phyloP scores from a whole-genome alignment of 2,113 vertebrate species.

The Marmota flaviventris region DNA sequence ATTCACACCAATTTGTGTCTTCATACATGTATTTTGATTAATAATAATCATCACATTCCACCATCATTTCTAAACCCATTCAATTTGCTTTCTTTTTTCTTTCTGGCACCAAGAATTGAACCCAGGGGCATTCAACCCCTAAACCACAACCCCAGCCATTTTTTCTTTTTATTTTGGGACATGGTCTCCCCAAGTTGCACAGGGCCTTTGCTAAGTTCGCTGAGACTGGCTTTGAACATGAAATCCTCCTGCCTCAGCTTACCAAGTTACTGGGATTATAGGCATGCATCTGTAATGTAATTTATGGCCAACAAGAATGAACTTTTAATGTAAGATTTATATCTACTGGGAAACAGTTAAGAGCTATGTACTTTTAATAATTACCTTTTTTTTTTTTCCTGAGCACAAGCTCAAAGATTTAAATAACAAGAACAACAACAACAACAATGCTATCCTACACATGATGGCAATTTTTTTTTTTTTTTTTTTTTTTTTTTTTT shows the following conservation, averaged over 20 bases:
- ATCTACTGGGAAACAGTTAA: no score
- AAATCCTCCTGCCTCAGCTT: neutral
- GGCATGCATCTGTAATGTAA: neutral
- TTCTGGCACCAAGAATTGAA: neutral
- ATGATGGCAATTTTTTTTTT: neutral
- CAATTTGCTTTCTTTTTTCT: neutral
- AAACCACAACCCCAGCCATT: neutral
- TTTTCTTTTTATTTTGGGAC: neutral
- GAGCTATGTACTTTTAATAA: conserved; percentile 79
- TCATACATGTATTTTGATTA: no score
- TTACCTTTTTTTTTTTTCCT: conserved; percentile 69
- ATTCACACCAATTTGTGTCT: no score
- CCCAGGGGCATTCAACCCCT: neutral
- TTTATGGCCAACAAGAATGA: no score
- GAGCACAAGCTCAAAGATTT: conserved; percentile 63
- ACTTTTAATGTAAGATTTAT: no score
- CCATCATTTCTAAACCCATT: no score
- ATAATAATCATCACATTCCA: no score
- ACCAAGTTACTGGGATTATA: neutral
- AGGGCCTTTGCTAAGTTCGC: neutral
- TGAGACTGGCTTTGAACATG: neutral
- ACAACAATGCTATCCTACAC: conserved; percentile 19
- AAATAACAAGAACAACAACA: neutral
- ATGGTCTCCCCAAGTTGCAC: no score
- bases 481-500: neutral